A percentile compares a stretch with the other conserved stretches of the same genome.
phyloP scores from a whole-genome alignment of 2,113 vertebrate genomes.

The Clinocottus analis region DNA sequence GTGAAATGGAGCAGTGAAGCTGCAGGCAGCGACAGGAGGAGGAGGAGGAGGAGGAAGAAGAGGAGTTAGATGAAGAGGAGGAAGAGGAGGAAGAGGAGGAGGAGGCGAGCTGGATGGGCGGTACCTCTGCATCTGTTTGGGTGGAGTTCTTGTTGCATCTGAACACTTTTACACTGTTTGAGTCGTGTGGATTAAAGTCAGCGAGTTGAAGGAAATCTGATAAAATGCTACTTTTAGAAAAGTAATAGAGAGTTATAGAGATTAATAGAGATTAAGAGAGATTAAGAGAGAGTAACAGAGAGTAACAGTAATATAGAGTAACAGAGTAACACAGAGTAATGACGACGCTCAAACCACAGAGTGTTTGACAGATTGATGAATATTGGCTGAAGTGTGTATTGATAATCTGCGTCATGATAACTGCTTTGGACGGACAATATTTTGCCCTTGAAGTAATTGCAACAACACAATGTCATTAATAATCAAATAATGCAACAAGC shows the following conservation, averaged over 20 bases:
- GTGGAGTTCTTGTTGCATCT: neutral
- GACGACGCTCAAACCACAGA: neutral
- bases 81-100: neutral
- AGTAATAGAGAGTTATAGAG: neutral
- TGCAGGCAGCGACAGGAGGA: slow-evolving; percentile 6
- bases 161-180: neutral
- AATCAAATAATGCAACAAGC: neutral
- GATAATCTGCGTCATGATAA: neutral
- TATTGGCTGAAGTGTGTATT: neutral
- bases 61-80: neutral
- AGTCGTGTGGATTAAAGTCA: neutral
- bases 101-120: neutral
- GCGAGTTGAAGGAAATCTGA: neutral
- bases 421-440: neutral
- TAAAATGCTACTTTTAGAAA: neutral
- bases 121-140: neutral
- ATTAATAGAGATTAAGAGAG: too few relatives aligned
- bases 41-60: neutral
- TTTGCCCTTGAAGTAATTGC: too few relatives aligned
- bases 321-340: too few relatives aligned
- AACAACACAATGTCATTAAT: too few relatives aligned
- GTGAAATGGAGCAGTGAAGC: slow-evolving; percentile 2
- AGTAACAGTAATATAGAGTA: too few relatives aligned
- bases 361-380: neutral
- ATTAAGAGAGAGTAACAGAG: too few relatives aligned